Conservation (phyloP, 2,797 vertebrate species). For the Melanotaenia parkinsoni region DNA sequence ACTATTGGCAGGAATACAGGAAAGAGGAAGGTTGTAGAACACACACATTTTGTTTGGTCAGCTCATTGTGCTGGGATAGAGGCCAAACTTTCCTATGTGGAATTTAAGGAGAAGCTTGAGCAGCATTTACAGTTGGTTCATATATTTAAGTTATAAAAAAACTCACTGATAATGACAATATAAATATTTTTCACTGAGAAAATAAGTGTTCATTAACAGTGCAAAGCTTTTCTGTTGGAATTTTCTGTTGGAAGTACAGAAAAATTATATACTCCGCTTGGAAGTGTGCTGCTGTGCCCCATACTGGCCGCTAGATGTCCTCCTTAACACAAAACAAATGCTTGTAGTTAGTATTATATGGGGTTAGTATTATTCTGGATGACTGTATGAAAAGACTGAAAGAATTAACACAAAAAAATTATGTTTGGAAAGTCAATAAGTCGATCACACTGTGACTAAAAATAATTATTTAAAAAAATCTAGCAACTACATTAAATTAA, state of each 20-base stretch:
- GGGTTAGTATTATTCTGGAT: neutral
- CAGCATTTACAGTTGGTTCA: slow-evolving; percentile 15
- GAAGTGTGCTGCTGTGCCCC: slow-evolving; percentile 1
- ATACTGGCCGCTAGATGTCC: slow-evolving; percentile 50
- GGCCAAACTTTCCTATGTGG: slow-evolving; percentile 45
- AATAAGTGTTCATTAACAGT: neutral
- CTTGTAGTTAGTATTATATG: too few species aligned
- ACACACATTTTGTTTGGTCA: slow-evolving; percentile 67
- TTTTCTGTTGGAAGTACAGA: neutral
- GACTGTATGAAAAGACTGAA: neutral
- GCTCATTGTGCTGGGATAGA: slow-evolving; percentile 33
- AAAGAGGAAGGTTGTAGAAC: slow-evolving; percentile 48
- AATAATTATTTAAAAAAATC: too few species aligned
- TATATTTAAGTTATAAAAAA: slow-evolving; percentile 7
- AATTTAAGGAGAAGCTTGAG: slow-evolving; percentile 37
- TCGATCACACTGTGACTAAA: neutral
- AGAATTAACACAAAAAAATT: neutral
- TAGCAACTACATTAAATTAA: too few species aligned
- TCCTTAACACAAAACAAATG: neutral
- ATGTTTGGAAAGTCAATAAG: neutral
- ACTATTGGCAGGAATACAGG: slow-evolving; percentile 55
- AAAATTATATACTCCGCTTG: neutral
- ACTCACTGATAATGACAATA: neutral
- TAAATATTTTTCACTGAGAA: too few species aligned
- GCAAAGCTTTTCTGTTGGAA: neutral